Percentiles rank a stretch among this genome's conserved stretches.
Evolutionary conservation across 2,888 invertebrate genomes (phyloP).

Genomic region (Xylota sylvarum): DNA sequence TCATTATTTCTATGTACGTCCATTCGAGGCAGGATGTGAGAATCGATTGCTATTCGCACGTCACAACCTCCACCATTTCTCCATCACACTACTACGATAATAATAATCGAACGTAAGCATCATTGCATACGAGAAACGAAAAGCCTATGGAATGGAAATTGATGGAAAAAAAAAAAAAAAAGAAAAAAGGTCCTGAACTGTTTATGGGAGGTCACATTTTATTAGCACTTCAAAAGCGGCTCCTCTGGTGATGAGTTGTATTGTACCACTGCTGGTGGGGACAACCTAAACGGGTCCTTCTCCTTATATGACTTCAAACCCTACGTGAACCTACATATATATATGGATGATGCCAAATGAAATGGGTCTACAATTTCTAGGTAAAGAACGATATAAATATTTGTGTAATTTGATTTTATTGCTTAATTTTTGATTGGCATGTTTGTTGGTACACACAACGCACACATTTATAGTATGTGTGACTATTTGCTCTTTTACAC

Average conservation of each 20-base stretch:
- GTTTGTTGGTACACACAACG: conserved; percentile 25
- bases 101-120: conserved; percentile 65
- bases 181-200: conserved; percentile 74
- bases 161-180: conserved; percentile 12
- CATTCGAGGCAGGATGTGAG: conserved; percentile 44
- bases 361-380: conserved; percentile 52
- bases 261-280: conserved; percentile 29
- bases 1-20: conserved; percentile 62
- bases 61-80: neutral
- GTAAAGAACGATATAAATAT: conserved; percentile 47
- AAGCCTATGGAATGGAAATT: conserved; percentile 43
- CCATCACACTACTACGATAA: conserved; percentile 34
- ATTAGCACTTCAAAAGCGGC: conserved; percentile 71
- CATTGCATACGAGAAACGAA: conserved; percentile 28
- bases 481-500: conserved; percentile 12
- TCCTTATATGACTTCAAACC: neutral
- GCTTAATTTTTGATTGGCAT: conserved; percentile 58
- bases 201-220: conserved; percentile 75
- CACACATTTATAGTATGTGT: too few species aligned
- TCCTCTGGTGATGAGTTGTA: conserved; percentile 62
- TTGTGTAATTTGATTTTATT: conserved; percentile 49
- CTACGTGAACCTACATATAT: neutral
- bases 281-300: neutral
- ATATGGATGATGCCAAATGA: conserved; percentile 41
- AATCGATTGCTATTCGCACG: conserved; percentile 56